phyloP scores from a whole-genome alignment of 2,888 invertebrate genomes.

The Phengaris arion region DNA sequence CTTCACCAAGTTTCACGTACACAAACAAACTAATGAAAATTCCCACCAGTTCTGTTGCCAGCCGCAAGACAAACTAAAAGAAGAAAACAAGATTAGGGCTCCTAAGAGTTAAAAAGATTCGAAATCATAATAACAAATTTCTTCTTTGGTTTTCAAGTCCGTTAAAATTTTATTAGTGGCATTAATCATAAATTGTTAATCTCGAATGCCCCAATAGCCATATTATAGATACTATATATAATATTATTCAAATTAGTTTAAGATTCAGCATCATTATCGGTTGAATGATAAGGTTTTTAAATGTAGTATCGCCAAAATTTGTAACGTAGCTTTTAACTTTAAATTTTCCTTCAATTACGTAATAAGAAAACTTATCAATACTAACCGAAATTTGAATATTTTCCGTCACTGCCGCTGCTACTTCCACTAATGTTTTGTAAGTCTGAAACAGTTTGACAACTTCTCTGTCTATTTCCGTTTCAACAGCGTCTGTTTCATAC shows the following conservation, averaged over 20 bases:
- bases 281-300: too few species aligned
- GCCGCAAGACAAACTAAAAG: conserved; percentile 15
- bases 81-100: not conserved
- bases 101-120: not conserved
- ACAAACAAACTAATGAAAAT: not conserved
- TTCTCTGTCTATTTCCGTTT: not conserved
- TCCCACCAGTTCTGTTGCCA: conserved; percentile 3
- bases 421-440: not conserved
- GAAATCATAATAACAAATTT: not conserved
- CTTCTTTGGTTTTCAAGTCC: too few species aligned
- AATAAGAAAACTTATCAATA: too few species aligned
- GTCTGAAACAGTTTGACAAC: not conserved
- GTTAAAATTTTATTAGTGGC: not conserved
- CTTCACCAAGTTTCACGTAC: not conserved
- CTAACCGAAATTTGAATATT: conserved; percentile 5
- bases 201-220: too few species aligned
- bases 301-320: too few species aligned
- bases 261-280: too few species aligned
- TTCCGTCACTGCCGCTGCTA: not conserved
- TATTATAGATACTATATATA: too few species aligned
- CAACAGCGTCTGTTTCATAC: not conserved
- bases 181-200: not conserved
- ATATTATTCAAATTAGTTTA: too few species aligned
- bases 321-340: not conserved
- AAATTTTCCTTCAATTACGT: not conserved